A percentile compares a stretch with the other conserved stretches of the same genome.
phyloP scores from a whole-genome alignment of 2,888 invertebrate species.

The Julus scandinavius region DNA sequence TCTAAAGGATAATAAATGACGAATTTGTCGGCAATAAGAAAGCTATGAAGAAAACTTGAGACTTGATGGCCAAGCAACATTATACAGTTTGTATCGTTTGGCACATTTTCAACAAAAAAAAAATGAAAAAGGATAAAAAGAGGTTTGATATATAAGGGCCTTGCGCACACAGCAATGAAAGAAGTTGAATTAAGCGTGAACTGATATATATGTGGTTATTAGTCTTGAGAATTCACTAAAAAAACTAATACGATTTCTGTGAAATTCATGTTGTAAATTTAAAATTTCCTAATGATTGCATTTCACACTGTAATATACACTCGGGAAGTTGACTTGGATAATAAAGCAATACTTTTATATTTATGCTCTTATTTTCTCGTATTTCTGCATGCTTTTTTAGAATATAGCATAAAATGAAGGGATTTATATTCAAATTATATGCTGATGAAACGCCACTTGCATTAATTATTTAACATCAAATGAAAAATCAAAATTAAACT shows the following conservation, averaged over 20 bases:
- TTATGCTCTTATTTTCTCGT: no score
- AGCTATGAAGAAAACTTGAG: conserved; percentile 34
- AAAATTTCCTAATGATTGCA: no score
- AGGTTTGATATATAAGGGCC: background rate
- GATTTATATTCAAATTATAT: no score
- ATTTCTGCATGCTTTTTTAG: no score
- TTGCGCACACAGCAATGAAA: background rate
- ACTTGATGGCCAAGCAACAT: conserved; percentile 20
- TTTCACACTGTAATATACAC: no score
- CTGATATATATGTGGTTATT: conserved; percentile 8
- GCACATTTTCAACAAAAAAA: conserved; percentile 5
- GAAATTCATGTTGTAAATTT: no score
- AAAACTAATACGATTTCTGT: background rate
- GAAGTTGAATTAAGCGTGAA: background rate
- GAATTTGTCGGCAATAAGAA: conserved; percentile 43
- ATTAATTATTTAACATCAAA: no score
- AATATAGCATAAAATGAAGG: no score
- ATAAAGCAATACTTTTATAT: no score
- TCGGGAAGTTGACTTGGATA: no score
- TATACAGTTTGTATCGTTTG: conserved; percentile 45
- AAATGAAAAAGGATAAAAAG: background rate
- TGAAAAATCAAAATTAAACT: no score
- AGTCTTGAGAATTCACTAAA: background rate
- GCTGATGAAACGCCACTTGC: no score
- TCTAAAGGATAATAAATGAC: conserved; percentile 45